A percentile compares a stretch with the other conserved stretches of the same genome.
Evolutionary conservation across 2,113 vertebrate genomes (phyloP).

Genomic region (Morone saxatilis): DNA sequence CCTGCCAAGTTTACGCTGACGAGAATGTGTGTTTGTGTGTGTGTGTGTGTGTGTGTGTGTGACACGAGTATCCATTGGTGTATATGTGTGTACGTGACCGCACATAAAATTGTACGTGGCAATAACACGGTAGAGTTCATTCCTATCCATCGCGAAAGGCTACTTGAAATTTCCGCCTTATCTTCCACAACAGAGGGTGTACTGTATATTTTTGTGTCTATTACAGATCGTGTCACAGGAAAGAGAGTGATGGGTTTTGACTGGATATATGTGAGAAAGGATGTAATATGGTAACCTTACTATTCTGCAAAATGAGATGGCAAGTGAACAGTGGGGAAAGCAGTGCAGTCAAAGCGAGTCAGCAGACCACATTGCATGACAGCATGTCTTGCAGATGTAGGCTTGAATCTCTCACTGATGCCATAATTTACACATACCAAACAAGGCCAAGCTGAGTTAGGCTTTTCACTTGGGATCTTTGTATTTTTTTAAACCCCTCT

Average conservation of each 20-base stretch:
- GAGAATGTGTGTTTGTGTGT: conserved; percentile 54
- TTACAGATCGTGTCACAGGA: conserved; percentile 54
- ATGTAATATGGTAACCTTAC: conserved; percentile 58
- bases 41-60: conserved; percentile 54
- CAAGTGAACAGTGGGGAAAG: conserved; percentile 43
- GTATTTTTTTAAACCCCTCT: conserved; percentile 34
- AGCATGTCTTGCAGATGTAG: conserved; percentile 72
- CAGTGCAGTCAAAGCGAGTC: conserved; percentile 37
- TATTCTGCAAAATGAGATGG: conserved; percentile 30
- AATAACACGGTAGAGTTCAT: conserved; percentile 65
- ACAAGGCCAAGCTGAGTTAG: conserved; percentile 31
- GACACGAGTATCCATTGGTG: conserved; percentile 49
- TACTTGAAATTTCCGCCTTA: conserved; percentile 37
- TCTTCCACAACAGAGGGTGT: conserved; percentile 32
- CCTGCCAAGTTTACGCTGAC: conserved; percentile 78
- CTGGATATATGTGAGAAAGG: conserved; percentile 53
- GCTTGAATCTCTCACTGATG: conserved; percentile 42
- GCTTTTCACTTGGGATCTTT: conserved; percentile 21
- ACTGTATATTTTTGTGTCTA: conserved; percentile 37
- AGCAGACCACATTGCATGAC: conserved; percentile 59
- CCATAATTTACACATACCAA: conserved; percentile 54
- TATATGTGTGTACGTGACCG: conserved; percentile 44
- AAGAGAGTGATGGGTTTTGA: conserved; percentile 54
- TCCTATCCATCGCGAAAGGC: conserved; percentile 51
- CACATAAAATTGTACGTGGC: conserved; percentile 59